Base-by-base conservation (phyloP, 1,140 invertebrate genomes). In the Nebria ingens region DNA sequence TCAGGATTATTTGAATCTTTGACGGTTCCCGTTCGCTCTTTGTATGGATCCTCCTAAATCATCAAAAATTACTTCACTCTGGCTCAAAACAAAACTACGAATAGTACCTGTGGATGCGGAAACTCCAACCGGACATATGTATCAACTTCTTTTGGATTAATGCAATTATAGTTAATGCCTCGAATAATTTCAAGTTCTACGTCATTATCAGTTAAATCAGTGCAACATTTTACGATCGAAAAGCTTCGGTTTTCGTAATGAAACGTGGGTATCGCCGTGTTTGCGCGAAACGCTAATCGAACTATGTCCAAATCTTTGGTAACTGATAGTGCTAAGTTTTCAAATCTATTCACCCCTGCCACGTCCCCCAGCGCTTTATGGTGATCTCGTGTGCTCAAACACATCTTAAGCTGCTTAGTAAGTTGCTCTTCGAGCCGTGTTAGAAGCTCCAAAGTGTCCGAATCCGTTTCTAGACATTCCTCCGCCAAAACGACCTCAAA, bases 51-150 rank as follows among this genome's bases (percentile, higher is more conserved):
- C 58, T 97, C 93, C 79, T 90, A 68, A 1, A 73, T 63, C 56
- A 57, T 38, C n/a, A 49, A 51, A 56, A 19, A n/a, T n/a, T n/a
- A n/a, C n/a, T 21, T 55, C 57, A 53, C 17, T 25, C n/a, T 21
- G 1, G 9, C 38, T 20, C 19, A 2, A 29, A 22, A 51, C 20
- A 34, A 53, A 54, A 21, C 11, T 20, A 51, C 25, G 40, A 12
- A 56, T 19, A 21, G 79, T 73, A 90, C 89, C 68, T 82, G 82
- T 9, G 93, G 90, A 70, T 84, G 92, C 1, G 93, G 93, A 73
- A 97, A 93, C 68, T 97, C 93, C 64, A 89, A 89, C 68, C 87
- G 92, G 3, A 97, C 87, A 71, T 93, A 98, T 2, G 93, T 97
- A 65, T 97, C 93, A 50, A 94, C 79, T 59, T 97, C 91, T 66